Percentiles rank a stretch among this genome's conserved stretches.
These are phyloP conservation scores for Pachyrhynchus sulphureomaculatus DNA, from an alignment of 1,140 invertebrate genomes.

Conservation along the genomic window DNA sequence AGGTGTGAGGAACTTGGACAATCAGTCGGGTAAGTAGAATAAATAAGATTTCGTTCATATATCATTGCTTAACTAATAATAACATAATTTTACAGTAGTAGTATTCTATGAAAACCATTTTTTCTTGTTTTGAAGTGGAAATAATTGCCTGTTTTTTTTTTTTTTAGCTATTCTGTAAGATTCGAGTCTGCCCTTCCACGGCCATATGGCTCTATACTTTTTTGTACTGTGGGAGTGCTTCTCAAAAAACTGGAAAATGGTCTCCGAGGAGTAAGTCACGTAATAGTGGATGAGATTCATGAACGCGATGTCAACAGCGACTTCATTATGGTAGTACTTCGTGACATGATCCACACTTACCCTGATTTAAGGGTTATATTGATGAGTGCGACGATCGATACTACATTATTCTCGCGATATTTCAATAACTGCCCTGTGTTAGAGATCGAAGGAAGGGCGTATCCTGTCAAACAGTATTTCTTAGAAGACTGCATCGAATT, in stretches of 20 bases:
- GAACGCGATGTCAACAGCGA: slow-evolving; percentile 96
- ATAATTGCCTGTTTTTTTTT: background rate
- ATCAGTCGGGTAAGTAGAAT: slow-evolving; percentile 12
- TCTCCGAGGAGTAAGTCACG: slow-evolving; percentile 83
- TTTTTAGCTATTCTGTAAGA: slow-evolving; percentile 87
- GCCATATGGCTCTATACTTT: slow-evolving; percentile 89
- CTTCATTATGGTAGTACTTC: slow-evolving; percentile 89
- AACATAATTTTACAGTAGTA: too few species aligned
- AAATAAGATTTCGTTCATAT: too few species aligned
- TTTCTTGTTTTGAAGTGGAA: too few species aligned
- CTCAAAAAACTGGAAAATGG: slow-evolving; percentile 88
- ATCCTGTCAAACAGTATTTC: slow-evolving; percentile 84
- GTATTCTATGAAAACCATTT: too few species aligned
- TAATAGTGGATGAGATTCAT: slow-evolving; percentile 96
- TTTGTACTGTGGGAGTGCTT: slow-evolving; percentile 93
- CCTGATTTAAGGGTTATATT: slow-evolving; percentile 89
- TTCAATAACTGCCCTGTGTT: slow-evolving; percentile 87
- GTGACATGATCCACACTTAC: slow-evolving; percentile 89
- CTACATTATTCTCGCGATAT: slow-evolving; percentile 85
- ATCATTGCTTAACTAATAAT: too few species aligned
- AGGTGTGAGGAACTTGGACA: slow-evolving; percentile 50
- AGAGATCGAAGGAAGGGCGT: slow-evolving; percentile 76
- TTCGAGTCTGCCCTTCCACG: slow-evolving; percentile 88
- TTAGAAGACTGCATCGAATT: slow-evolving; percentile 86
- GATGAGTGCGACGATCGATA: slow-evolving; percentile 97